Base-by-base conservation (phyloP, 2,113 vertebrate genomes). In the Corvus moneduloides region DNA sequence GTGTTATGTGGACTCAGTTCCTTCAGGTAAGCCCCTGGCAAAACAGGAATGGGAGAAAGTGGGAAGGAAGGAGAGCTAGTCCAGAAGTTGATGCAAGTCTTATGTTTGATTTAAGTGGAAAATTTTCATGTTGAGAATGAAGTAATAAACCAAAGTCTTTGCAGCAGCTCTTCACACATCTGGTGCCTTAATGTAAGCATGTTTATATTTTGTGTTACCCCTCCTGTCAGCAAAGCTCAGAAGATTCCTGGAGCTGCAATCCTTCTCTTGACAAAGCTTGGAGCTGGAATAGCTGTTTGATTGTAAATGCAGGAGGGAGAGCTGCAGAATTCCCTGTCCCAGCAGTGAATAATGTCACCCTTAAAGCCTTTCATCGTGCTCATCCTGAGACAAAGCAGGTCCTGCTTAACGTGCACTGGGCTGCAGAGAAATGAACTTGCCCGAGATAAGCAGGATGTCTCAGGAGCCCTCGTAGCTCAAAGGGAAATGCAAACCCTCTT, bases 1-100 rank as follows among this genome's bases (percentile, higher is more conserved):
- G 96, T 97, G 26, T 97, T 96, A 49, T 95, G 93, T 97, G 96
- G 96, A 97, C 74, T 97, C 96, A 82, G 93, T 96, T 97, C 96
- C 86, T 96, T 80, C 96, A 97, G 96, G 96, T 97, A 97, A 97
- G 95, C 94, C 84, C 93, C 87, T 84, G 80, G 87, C 95, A 92
- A 94, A 81, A 84, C 77, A 95, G 90, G 76, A 94, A 49, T n/a
- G 94, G 95, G 96, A 96, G 80, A 84, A 68, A 94, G 96, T 92
- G 96, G 95, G 95, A 96, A 94, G 80, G 64, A 96, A 94, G 89
- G 93, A 77, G 77, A 94, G 84, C 82, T 94, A 94, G 94, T 64
- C 48, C 91, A 75, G 73, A 82, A 91, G 73, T 75, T 68, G 61
- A n/a, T 96, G 89, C 11, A 4, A 92, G 68, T 88, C 92, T 93